Conservation (phyloP, 2,888 invertebrate genomes). For the Eristalis arbustorum region DNA sequence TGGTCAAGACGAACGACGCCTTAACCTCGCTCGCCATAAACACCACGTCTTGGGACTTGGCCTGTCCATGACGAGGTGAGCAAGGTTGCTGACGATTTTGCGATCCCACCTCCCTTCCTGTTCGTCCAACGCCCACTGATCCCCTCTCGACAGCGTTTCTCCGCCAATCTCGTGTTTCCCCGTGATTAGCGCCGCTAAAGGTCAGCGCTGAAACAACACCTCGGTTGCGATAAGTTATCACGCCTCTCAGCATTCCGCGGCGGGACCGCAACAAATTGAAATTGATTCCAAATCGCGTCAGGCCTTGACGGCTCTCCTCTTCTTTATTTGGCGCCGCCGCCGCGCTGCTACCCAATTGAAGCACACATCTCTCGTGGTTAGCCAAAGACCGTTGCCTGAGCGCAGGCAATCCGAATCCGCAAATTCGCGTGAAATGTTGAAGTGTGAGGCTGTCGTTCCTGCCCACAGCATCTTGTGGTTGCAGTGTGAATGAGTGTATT, state of each 20-base stretch:
- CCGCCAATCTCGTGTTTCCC: conserved; percentile 39
- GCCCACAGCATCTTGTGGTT: conserved; percentile 25
- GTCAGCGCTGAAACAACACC: conserved; percentile 2
- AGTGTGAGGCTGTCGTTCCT: conserved; percentile 25
- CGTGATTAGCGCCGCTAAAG: conserved; percentile 18
- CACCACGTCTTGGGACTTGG: not conserved
- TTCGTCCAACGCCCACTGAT: too few relatives aligned
- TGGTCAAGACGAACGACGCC: not conserved
- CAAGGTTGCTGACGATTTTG: too few relatives aligned
- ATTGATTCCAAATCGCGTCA: conserved; percentile 15
- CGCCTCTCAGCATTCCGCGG: conserved; percentile 11
- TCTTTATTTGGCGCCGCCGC: not conserved
- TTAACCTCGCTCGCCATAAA: not conserved
- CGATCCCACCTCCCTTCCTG: too few relatives aligned
- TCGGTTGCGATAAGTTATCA: conserved; percentile 10
- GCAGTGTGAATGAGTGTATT: conserved; percentile 6
- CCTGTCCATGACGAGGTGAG: not conserved
- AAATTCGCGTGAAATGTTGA: conserved; percentile 4
- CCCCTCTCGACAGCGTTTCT: not conserved
- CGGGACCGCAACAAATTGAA: conserved; percentile 3
- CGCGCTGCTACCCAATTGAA: not conserved
- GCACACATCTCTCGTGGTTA: not conserved
- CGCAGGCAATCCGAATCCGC: not conserved
- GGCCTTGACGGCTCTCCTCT: not conserved
- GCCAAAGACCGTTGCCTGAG: not conserved